These are phyloP conservation scores for Magallana ariakensis DNA, from an alignment of 1,140 invertebrate species.

Conservation along the genomic window DNA sequence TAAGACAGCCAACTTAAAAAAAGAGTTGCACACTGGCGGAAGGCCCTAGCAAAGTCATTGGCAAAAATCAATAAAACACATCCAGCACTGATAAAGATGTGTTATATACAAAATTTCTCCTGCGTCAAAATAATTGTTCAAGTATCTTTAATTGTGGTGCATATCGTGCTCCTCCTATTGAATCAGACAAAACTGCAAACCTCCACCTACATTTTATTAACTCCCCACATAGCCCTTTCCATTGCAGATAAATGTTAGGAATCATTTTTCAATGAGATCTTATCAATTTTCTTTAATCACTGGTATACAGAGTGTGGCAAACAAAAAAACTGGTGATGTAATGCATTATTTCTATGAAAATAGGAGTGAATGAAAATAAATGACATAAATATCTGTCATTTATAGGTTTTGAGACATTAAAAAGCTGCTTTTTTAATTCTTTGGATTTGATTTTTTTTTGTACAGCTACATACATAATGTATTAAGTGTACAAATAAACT, in stretches of 20 bases:
- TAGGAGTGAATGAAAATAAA: not conserved
- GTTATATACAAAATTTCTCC: conserved; percentile 29
- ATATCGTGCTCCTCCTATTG: not conserved
- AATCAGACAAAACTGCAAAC: conserved; percentile 12
- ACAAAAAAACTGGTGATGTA: not conserved
- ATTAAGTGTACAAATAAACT: not conserved
- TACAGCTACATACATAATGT: not conserved
- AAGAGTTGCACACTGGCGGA: conserved; percentile 22
- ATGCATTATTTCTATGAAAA: not conserved
- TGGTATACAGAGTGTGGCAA: conserved; percentile 9
- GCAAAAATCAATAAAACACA: conserved; percentile 34
- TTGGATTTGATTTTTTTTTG: not conserved
- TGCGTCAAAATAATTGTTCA: not conserved
- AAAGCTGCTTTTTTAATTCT: not conserved
- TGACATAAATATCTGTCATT: conserved; percentile 1
- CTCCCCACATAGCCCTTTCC: not conserved
- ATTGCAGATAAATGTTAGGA: not conserved
- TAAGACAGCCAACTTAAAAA: conserved; percentile 33
- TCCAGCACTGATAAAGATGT: conserved; percentile 20
- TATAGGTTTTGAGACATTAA: not conserved
- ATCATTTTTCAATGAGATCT: conserved; percentile 35
- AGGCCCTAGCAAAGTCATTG: conserved; percentile 32
- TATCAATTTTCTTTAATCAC: conserved; percentile 6
- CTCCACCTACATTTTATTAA: conserved; percentile 18
- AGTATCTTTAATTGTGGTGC: conserved; percentile 19